phyloP scores from a whole-genome alignment of 2,888 invertebrate genomes.

The Meteorus colon region DNA sequence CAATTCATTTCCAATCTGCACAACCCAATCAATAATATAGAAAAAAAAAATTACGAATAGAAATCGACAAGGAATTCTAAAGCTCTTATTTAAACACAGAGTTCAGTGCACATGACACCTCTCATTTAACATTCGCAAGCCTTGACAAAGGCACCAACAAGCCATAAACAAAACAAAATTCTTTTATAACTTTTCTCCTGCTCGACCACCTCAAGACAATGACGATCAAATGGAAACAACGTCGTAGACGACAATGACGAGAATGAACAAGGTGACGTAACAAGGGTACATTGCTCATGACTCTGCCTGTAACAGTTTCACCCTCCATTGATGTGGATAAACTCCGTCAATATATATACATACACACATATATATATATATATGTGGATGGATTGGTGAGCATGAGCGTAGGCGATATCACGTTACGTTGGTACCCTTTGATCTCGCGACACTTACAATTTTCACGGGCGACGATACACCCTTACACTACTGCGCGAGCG shows the following conservation, averaged over 20 bases:
- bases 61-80: too few relatives aligned
- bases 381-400: conserved; percentile 41
- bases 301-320: conserved; percentile 36
- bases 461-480: conserved; percentile 71
- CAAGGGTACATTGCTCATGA: conserved; percentile 43
- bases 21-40: background rate
- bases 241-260: background rate
- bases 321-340: conserved; percentile 13
- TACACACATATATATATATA: conserved; percentile 16
- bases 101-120: background rate
- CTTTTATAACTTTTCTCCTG: background rate
- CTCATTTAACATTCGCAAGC: background rate
- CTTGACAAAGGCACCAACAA: background rate
- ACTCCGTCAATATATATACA: background rate
- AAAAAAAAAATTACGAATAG: background rate
- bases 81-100: too few relatives aligned
- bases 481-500: conserved; percentile 64
- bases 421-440: conserved; percentile 71
- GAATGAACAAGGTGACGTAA: background rate
- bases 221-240: background rate
- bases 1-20: too few relatives aligned
- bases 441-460: conserved; percentile 74
- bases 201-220: background rate
- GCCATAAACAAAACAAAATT: background rate
- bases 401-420: conserved; percentile 67